Conservation (phyloP, 2,113 vertebrate species). For the human (Homo sapiens) region DNA sequence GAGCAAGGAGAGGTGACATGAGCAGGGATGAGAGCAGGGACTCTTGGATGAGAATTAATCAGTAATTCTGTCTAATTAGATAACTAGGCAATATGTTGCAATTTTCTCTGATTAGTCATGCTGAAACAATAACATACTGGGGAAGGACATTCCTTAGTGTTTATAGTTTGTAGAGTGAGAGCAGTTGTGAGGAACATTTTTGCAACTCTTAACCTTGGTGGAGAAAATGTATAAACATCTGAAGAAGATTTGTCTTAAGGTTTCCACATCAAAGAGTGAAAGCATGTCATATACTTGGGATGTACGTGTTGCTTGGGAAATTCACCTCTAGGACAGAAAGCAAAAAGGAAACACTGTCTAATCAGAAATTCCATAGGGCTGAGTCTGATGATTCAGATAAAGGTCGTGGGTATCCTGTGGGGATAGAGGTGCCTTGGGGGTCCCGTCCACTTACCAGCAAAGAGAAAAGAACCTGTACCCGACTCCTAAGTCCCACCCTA, state of each 20-base stretch:
- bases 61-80: conserved; percentile 58
- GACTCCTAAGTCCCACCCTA: neutral
- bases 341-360: neutral
- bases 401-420: neutral
- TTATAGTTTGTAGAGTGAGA: neutral
- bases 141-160: conserved; percentile 7
- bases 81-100: conserved; percentile 33
- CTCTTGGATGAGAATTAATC: conserved; percentile 54
- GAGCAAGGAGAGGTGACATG: neutral
- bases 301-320: neutral
- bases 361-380: neutral
- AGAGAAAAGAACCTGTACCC: neutral
- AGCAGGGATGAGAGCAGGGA: neutral
- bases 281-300: neutral
- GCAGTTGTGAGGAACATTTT: neutral
- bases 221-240: neutral
- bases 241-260: neutral
- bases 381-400: neutral
- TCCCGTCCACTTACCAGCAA: neutral
- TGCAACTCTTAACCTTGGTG: neutral
- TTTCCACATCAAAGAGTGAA: neutral
- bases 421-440: neutral
- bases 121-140: conserved; percentile 38
- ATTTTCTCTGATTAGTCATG: conserved; percentile 59
- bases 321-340: neutral